Conservation (phyloP, 1,140 invertebrate species). For the Carcinoscorpius rotundicauda region DNA sequence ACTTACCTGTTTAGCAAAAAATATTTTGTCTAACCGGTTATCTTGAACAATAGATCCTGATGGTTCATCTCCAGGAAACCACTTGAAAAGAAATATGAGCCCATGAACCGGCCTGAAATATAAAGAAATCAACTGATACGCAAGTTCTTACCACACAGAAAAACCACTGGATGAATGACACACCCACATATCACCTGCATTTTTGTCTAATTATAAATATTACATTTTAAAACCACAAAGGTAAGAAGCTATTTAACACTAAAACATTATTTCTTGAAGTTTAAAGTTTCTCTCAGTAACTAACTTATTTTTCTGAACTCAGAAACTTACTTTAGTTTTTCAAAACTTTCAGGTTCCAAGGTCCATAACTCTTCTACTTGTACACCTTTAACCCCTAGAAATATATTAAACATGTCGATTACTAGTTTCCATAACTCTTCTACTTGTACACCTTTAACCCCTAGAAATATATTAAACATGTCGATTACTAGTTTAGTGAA, state of each 20-base stretch:
- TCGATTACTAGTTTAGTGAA: conserved; percentile 64
- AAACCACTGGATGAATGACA: neutral
- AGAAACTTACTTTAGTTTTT: conserved; percentile 64
- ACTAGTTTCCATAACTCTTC: conserved; percentile 97
- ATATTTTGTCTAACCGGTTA: conserved; percentile 73
- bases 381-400: conserved; percentile 74
- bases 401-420: conserved; percentile 74
- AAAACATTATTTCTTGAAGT: conserved; percentile 20
- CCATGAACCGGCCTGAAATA: conserved; percentile 83
- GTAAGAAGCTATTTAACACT: conserved; percentile 17
- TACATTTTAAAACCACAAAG: neutral
- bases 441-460: conserved; percentile 80
- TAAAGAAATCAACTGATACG: conserved; percentile 14
- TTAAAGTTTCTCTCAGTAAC: conserved; percentile 14
- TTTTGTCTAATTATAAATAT: no score
- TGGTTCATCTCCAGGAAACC: conserved; percentile 78
- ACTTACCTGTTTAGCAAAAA: conserved; percentile 91
- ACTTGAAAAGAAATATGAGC: conserved; percentile 97
- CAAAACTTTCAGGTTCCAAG: conserved; percentile 76
- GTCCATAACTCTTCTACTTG: conserved; percentile 98
- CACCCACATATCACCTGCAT: no score
- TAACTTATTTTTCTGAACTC: neutral
- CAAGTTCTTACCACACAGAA: neutral
- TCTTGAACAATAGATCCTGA: conserved; percentile 73
- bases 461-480: conserved; percentile 57